A percentile compares a stretch with the other conserved stretches of the same genome.
These are phyloP conservation scores for Hyperoplus immaculatus DNA, from an alignment of 2,797 vertebrate genomes.

Conservation along the genomic window DNA sequence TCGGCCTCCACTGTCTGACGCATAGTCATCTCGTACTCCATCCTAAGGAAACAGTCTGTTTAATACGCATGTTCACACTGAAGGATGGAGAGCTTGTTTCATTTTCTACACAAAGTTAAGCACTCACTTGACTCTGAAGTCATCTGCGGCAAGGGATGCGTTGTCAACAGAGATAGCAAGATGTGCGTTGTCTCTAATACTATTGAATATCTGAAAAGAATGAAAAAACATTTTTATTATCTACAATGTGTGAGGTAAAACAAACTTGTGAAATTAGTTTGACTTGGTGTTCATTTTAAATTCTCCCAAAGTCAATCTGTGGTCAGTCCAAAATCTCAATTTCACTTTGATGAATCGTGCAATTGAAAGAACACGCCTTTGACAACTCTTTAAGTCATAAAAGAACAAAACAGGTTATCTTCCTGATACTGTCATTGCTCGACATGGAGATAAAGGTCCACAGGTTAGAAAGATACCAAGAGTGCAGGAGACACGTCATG, in stretches of 20 bases:
- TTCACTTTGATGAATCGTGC: constrained; percentile 2
- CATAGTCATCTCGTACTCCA: constrained; percentile 86
- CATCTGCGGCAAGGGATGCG: constrained; percentile 86
- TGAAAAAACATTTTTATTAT: not conserved
- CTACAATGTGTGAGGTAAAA: constrained; percentile 1
- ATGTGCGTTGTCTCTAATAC: constrained; percentile 80
- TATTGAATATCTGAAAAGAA: constrained; percentile 82
- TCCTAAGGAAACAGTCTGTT: constrained; percentile 56
- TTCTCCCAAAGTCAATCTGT: not conserved
- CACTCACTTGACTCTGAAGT: constrained; percentile 89
- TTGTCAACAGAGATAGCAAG: constrained; percentile 86
- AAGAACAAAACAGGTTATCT: constrained; percentile 15
- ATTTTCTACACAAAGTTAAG: not conserved
- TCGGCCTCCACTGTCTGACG: constrained; percentile 87
- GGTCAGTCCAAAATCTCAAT: not conserved
- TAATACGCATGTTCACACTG: not conserved
- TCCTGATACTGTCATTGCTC: not conserved
- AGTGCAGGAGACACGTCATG: not conserved
- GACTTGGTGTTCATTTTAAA: too few species aligned
- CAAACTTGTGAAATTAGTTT: too few species aligned
- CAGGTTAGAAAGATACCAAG: constrained; percentile 42
- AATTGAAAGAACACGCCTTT: not conserved
- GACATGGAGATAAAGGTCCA: not conserved
- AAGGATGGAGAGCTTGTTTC: not conserved
- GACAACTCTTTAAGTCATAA: constrained; percentile 18